Evolutionary conservation across 2,888 invertebrate species (phyloP), one percentile per base, ranked within the genome.

Genomic region (Abrostola tripartita): DNA sequence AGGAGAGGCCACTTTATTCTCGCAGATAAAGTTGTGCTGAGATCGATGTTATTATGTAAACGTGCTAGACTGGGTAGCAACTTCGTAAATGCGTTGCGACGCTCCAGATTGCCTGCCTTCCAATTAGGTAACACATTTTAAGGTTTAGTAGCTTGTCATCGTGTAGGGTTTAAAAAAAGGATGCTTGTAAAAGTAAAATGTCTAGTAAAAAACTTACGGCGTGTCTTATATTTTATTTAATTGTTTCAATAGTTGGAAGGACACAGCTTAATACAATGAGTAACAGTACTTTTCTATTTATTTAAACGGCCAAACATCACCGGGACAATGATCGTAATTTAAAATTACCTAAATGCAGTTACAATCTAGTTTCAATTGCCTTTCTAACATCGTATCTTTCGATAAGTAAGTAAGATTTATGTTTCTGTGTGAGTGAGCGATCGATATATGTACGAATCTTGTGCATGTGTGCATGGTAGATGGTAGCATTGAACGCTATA

Each of bases 1-100:
- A 51, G 60, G 54, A 63, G 65, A 64, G 52, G 57, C 73, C 74
- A 75, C 78, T 83, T 74, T 74, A 74, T 75, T 78, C 60, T 74
- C 65, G 61, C 73, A 81, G 81, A 78, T 83, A 79, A 81, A 80
- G 72, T 77, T 70, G 62, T 72, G 68, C 70, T 61, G 68, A 78
- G 67, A 74, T 73, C 58, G 54, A 58, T 71, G 64, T 76, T 76
- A 72, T 80, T 80, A 76, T 76, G 78, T 74, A 75, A 78, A 76
- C 71, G 67, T 71, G 74, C 70, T 71, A 63, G 69, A 67, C 53
- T 68, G 54, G 61, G 55, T 68, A 53, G 53, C 50, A 38, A 40
- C 49, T 50, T 61, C 53, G 44, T 55, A 65, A 65, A 68, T 61
- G 58, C 65, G 57, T 57, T 35, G 35, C 10, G 37, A 49, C 42